A percentile compares a stretch with the other conserved stretches of the same genome.
phyloP scores from a whole-genome alignment of 92 coral and sea anemone genomes.

The Epizoanthus illoricatus region DNA sequence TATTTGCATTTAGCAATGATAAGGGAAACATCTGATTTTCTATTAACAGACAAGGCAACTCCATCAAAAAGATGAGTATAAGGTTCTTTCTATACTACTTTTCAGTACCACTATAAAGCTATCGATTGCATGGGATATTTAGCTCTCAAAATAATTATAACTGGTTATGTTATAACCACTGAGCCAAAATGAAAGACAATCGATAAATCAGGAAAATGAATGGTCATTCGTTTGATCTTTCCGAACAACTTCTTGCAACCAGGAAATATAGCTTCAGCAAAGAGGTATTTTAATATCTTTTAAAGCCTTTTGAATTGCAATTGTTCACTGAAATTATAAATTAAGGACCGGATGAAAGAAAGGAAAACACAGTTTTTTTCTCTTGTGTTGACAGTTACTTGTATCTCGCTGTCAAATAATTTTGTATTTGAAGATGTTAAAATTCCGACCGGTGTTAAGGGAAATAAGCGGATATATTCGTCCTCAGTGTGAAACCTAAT shows the following conservation, averaged over 20 bases:
- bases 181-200: background rate
- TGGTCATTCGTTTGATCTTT: too few species aligned
- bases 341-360: slow-evolving; percentile 23
- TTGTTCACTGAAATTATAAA: slow-evolving; percentile 18
- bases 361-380: background rate
- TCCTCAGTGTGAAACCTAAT: background rate
- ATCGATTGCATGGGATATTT: background rate
- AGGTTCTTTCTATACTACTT: background rate
- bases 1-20: slow-evolving; percentile 12
- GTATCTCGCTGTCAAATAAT: background rate
- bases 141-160: background rate
- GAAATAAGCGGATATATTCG: background rate
- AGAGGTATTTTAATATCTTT: slow-evolving; percentile 6
- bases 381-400: slow-evolving; percentile 10
- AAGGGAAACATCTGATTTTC: background rate
- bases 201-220: background rate
- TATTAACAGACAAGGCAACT: background rate
- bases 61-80: background rate
- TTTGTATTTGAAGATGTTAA: background rate
- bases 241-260: background rate
- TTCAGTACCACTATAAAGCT: background rate
- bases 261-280: background rate
- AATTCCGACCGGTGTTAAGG: background rate
- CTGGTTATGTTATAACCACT: background rate
- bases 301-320: background rate